phyloP scores from a whole-genome alignment of 2,888 invertebrate genomes.

The Apoderus coryli region DNA sequence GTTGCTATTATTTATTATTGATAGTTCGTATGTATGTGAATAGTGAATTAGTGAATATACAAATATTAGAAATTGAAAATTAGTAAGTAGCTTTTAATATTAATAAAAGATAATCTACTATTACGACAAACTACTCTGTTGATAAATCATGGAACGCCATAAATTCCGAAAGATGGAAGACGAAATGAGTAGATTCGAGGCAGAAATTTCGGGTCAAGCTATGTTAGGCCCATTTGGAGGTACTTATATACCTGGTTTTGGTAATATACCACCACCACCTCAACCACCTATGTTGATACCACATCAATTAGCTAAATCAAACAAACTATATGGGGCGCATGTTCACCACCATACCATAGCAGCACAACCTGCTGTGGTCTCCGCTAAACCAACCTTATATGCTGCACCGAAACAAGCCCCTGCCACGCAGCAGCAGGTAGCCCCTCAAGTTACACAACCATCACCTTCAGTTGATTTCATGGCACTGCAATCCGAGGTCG shows the following conservation, averaged over 20 bases:
- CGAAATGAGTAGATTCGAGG: constrained; percentile 85
- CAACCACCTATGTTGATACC: constrained; percentile 55
- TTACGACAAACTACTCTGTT: no score
- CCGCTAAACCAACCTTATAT: constrained; percentile 56
- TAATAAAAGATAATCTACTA: no score
- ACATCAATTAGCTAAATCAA: constrained; percentile 39
- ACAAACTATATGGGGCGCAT: constrained; percentile 29
- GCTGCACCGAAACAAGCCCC: constrained; percentile 34
- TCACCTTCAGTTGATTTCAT: constrained; percentile 35
- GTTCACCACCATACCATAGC: constrained; percentile 24
- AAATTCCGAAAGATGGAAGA: constrained; percentile 76
- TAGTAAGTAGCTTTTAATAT: no score
- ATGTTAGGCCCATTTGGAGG: constrained; percentile 49
- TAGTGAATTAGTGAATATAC: no score
- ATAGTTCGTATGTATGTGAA: no score
- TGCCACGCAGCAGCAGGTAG: constrained; percentile 19
- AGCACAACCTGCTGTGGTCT: constrained; percentile 46
- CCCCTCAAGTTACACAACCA: constrained; percentile 26
- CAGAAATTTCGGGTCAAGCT: constrained; percentile 62
- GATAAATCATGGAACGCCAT: constrained; percentile 24
- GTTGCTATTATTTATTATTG: no score
- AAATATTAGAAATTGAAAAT: no score
- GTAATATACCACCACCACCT: constrained; percentile 51
- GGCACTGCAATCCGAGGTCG: constrained; percentile 40
- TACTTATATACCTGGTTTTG: constrained; percentile 32